These are phyloP conservation scores for Enteromius anoplus DNA, from an alignment of 2,797 vertebrate genomes.

Conservation along the genomic window DNA sequence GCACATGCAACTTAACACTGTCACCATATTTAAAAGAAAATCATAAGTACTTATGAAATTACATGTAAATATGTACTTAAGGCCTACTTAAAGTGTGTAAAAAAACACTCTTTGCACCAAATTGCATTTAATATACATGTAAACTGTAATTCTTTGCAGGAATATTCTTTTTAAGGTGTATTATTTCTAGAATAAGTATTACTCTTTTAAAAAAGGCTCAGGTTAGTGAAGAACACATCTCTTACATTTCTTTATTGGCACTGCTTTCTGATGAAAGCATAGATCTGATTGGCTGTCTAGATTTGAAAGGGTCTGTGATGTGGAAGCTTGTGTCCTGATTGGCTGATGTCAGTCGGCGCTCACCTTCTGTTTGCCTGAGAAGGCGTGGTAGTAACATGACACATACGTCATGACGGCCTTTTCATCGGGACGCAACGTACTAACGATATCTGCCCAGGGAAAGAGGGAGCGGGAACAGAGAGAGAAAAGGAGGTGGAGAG, in stretches of 20 bases:
- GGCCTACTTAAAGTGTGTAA: not conserved
- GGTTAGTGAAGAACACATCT: conserved; percentile 3
- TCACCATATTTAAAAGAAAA: not conserved
- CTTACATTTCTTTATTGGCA: not conserved
- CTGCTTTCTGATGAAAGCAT: not conserved
- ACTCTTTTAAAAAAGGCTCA: not conserved
- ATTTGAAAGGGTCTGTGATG: conserved; percentile 5
- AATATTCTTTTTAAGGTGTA: not conserved
- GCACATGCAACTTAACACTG: not conserved
- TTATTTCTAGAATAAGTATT: not conserved
- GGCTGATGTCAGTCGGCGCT: conserved; percentile 66
- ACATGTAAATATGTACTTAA: not conserved
- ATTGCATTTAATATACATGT: not conserved
- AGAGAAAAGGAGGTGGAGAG: conserved; percentile 56
- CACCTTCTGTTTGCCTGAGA: conserved; percentile 99
- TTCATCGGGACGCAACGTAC: conserved; percentile 98
- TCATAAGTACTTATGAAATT: not conserved
- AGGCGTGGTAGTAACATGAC: conserved; percentile 99
- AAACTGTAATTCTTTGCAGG: not conserved
- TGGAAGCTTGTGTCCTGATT: conserved; percentile 20
- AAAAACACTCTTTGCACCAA: not conserved
- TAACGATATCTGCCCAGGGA: conserved; percentile 95
- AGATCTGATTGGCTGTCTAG: conserved; percentile 15
- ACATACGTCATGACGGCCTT: conserved; percentile 99
- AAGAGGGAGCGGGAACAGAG: conserved; percentile 58